Base-by-base conservation (phyloP, 2,888 invertebrate genomes). In the Drosophila parthenogenetica region DNA sequence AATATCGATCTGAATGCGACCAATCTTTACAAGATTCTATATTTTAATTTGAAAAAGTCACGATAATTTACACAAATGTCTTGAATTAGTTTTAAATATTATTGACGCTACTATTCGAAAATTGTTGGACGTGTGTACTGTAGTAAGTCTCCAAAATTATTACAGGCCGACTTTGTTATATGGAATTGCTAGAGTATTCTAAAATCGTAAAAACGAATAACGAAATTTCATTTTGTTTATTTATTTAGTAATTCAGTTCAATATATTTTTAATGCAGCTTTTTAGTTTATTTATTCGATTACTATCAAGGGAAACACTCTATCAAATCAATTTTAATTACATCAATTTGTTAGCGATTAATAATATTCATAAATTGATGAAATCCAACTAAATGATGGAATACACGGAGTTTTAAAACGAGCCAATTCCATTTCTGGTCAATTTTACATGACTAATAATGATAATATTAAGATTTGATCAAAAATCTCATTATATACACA, bases 21-120 rank as follows among this genome's bases (percentile, higher is more conserved):
- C 59, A 81, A 78, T 81, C 25, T 73, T 78, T 51, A 37, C 45
- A 10, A 37, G 48, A 39, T 62, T n/a, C n/a, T n/a, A n/a, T n/a
- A n/a, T n/a, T 43, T 37, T 5, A 64, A 75, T 57, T 71, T 69
- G 5, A 32, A 66, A 39, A n/a, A 19, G 13, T 35, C 17, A 69
- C 40, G 14, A 4, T 48, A 75, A 69, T 64, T 69, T 73, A 37
- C 37, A 63, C 10, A 16, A 55, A 17, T 39, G 50, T 25, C 42
- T 59, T 45, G 19, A 60, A 40, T 16, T 13, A n/a, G 17, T 8
- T n/a, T 3, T 29, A 19, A 40, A 11, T 37, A 5, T 39, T 54
- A 17, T 25, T 46, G 25, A 17, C 29, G 19, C 17, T 37, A 58
- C 11, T 54, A 25, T 19, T 29, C 17, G 37, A 61, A 70, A 60